Evolutionary conservation across 2,113 vertebrate genomes (phyloP), one percentile per base, ranked within the genome.

Genomic region (Apteryx mantelli): DNA sequence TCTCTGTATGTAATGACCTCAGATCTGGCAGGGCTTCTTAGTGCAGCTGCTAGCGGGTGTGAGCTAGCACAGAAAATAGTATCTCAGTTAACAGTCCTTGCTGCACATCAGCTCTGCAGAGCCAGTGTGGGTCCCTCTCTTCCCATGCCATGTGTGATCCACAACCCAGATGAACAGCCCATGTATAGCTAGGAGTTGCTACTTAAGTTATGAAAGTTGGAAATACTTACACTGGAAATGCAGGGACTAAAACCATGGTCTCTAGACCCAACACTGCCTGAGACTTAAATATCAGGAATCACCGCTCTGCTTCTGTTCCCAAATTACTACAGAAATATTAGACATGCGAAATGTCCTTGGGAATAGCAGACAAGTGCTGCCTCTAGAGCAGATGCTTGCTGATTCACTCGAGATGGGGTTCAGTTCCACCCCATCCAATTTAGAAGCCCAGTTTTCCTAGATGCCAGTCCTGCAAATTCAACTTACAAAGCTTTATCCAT

Each of bases 1-100:
- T 13, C 70, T 38, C 70, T 1, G 8, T 36, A 22, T 0, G 2
- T 18, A 36, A 21, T 58, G n/a, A 3, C 50, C 58, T 56, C 5
- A 7, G 17, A 28, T 22, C 17, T 88, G 68, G 14, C 30, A 42
- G 69, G 40, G 22, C n/a, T 65, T 4, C 3, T 46, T 14, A 18
- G n/a, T 5, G 52, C 61, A 60, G 30, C 30, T 60, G 55, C 28
- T 58, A 42, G 22, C 24, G 52, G 68, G n/a, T n/a, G 13, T 0
- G 0, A 3, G 34, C 38, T 30, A 28, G 40, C 48, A 65, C 50
- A 21, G n/a, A 19, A n/a, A 30, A 44, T 30, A 36, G 19, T 19
- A 58, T 9, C 52, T 36, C 69, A 48, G 68, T 1, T 0, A 50
- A 18, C 42, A 17, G 58, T 40, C 40, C 11, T 13, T 26, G 1